These are phyloP conservation scores for Stomatorhinus ivindoensis DNA, from an alignment of 2,113 vertebrate genomes.

Conservation along the genomic window DNA sequence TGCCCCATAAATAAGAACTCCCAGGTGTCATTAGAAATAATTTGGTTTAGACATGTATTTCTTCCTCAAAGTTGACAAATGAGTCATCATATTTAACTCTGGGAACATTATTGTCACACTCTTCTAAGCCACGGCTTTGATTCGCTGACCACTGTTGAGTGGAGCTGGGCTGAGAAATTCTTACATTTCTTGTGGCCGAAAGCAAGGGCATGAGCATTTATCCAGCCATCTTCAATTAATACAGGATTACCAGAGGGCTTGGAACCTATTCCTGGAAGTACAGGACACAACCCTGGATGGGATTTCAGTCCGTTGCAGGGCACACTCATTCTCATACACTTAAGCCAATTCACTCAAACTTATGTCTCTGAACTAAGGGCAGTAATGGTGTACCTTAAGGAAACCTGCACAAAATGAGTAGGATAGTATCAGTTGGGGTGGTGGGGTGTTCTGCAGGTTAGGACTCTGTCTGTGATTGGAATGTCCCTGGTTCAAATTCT, in stretches of 20 bases:
- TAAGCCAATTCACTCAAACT: background rate
- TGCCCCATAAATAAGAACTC: background rate
- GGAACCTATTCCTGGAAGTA: background rate
- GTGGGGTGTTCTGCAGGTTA: background rate
- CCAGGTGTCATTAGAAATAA: background rate
- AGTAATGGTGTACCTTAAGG: background rate
- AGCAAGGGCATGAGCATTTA: background rate
- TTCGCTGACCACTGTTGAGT: background rate
- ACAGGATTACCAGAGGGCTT: background rate
- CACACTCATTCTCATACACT: background rate
- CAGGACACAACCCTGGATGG: background rate
- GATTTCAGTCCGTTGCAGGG: background rate
- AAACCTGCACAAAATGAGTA: background rate
- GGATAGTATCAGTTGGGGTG: background rate
- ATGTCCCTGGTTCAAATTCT: background rate
- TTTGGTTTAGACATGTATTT: background rate
- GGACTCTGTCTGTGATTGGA: background rate
- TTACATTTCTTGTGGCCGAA: background rate
- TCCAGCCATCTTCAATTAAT: background rate
- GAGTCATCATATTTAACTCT: constrained; percentile 1
- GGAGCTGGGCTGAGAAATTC: background rate
- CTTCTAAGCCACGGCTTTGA: background rate
- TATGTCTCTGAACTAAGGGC: background rate
- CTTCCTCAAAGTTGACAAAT: constrained; percentile 27
- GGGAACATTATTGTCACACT: background rate